These are phyloP conservation scores for Chironomus tentans DNA, from an alignment of 2,888 invertebrate genomes.

Conservation along the genomic window DNA sequence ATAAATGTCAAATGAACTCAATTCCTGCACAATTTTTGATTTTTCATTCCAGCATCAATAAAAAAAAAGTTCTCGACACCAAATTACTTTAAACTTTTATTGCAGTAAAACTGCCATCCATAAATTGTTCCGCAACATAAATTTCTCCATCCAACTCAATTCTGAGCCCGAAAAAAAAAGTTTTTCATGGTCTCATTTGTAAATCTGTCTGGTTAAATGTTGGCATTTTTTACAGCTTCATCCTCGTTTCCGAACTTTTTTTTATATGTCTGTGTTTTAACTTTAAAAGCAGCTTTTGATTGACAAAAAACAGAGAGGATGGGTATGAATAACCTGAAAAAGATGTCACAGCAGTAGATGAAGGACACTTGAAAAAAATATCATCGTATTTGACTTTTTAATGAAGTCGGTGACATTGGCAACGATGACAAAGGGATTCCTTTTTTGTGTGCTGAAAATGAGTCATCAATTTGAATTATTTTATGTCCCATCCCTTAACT, in stretches of 20 bases:
- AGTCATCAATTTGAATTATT: too few relatives aligned
- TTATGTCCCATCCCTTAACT: too few relatives aligned
- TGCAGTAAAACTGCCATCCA: slow-evolving; percentile 1
- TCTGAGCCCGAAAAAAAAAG: neutral
- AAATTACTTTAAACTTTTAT: neutral
- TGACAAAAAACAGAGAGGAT: neutral
- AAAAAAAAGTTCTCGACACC: neutral
- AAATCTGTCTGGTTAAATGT: neutral
- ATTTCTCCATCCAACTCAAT: neutral
- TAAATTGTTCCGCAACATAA: slow-evolving; percentile 26
- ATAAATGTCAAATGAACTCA: neutral
- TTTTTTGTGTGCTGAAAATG: neutral
- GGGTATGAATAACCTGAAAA: neutral
- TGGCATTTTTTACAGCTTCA: neutral
- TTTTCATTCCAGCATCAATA: neutral
- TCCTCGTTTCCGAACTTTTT: neutral
- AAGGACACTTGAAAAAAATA: neutral
- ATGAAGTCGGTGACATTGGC: neutral
- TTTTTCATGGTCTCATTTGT: neutral
- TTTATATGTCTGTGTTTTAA: neutral
- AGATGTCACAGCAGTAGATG: neutral
- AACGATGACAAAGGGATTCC: neutral
- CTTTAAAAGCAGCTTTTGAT: neutral
- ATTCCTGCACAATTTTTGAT: neutral
- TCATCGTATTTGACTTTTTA: neutral